Percentiles rank a stretch among this genome's conserved stretches.
Evolutionary conservation across 1,140 invertebrate genomes (phyloP).

Genomic region (Berghia stephanieae): DNA sequence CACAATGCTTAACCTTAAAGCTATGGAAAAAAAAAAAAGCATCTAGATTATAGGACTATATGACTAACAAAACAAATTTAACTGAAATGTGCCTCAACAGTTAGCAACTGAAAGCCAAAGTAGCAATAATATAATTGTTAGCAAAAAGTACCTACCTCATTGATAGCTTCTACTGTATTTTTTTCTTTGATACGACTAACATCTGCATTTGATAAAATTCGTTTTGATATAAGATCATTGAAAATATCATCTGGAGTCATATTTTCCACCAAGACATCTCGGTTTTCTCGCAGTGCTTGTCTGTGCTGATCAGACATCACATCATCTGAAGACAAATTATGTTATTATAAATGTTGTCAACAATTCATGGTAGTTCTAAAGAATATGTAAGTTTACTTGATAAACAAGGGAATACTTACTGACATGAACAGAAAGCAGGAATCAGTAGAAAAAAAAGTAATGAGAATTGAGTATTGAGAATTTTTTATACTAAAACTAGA

Average conservation of each 20-base stretch:
- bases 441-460: neutral
- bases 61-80: too few species aligned
- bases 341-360: neutral
- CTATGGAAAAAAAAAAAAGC: too few species aligned
- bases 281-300: constrained; percentile 41
- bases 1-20: too few species aligned
- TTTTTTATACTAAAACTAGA: too few species aligned
- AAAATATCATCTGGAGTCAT: constrained; percentile 56
- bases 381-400: neutral
- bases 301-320: constrained; percentile 52
- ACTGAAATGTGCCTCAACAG: too few species aligned
- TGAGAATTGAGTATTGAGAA: neutral
- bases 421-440: too few species aligned
- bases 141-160: too few species aligned
- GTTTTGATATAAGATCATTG: constrained; percentile 48
- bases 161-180: constrained; percentile 45
- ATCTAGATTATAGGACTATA: too few species aligned
- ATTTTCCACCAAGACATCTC: constrained; percentile 50
- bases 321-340: constrained; percentile 34
- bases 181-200: constrained; percentile 52
- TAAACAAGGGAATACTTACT: too few species aligned
- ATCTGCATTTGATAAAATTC: constrained; percentile 46
- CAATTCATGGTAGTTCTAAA: neutral
- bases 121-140: too few species aligned
- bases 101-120: too few species aligned